Evolutionary conservation across 2,113 vertebrate species (phyloP).

Genomic region (Regulus satrapa): DNA sequence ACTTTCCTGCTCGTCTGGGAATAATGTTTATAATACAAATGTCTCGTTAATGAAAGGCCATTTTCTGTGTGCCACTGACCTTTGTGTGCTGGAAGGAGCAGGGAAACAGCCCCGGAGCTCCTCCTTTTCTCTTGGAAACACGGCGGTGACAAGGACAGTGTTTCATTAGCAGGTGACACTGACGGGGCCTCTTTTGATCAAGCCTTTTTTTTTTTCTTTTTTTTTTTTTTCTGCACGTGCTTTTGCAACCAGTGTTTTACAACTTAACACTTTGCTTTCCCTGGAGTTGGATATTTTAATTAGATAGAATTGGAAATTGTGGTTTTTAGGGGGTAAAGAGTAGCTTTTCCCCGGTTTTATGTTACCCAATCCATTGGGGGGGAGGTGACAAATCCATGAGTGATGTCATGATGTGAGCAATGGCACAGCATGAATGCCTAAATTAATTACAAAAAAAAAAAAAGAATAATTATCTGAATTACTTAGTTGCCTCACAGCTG

Average conservation of each 20-base stretch:
- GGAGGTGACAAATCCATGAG: neutral
- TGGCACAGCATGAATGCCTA: neutral
- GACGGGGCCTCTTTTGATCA: neutral
- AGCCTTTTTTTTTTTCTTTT: neutral
- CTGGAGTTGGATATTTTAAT: neutral
- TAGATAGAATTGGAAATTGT: neutral
- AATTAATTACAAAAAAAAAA: neutral
- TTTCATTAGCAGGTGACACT: neutral
- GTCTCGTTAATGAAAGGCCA: slow-evolving; percentile 36
- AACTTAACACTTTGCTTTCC: neutral
- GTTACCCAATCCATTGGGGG: accelerated
- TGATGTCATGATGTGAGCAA: neutral
- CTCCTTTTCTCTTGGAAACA: neutral
- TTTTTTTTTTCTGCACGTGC: neutral
- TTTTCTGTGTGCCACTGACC: slow-evolving; percentile 33
- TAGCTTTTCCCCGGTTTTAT: neutral
- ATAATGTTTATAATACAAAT: slow-evolving; percentile 51
- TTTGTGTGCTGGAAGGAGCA: slow-evolving; percentile 20
- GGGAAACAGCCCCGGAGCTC: neutral
- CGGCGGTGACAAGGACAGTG: neutral
- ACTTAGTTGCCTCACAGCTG: neutral
- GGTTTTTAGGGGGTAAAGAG: neutral
- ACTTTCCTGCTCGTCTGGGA: slow-evolving; percentile 65
- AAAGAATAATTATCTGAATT: neutral
- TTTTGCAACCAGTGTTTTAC: neutral